Evolutionary conservation across 2,888 invertebrate genomes (phyloP).

Genomic region (Cecidostiba fungosa): DNA sequence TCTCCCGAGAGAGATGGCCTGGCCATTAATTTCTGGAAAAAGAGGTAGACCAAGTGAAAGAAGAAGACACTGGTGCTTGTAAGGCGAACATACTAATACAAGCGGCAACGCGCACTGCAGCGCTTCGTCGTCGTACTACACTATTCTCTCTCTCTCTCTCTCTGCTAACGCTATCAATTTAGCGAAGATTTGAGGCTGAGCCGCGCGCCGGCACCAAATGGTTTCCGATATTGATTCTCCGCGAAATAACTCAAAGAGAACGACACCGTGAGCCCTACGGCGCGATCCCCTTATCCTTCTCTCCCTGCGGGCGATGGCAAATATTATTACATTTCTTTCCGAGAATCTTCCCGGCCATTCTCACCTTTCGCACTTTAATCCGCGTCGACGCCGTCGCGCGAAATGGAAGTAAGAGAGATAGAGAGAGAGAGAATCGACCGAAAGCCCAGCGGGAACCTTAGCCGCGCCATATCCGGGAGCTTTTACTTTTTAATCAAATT

Average conservation of each 20-base stretch:
- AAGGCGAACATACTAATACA: slow-evolving; percentile 25
- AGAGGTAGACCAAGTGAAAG: not conserved
- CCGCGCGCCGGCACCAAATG: slow-evolving; percentile 57
- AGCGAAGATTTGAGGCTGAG: slow-evolving; percentile 63
- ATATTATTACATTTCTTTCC: slow-evolving; percentile 68
- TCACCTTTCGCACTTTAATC: slow-evolving; percentile 48
- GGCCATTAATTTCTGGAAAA: slow-evolving; percentile 21
- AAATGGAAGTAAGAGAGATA: not conserved
- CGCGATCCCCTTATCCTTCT: slow-evolving; percentile 60
- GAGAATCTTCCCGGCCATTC: slow-evolving; percentile 45
- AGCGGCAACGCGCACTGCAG: not conserved
- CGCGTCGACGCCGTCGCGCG: not conserved
- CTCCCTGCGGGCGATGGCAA: slow-evolving; percentile 58
- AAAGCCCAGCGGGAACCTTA: slow-evolving; percentile 13
- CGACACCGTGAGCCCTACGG: slow-evolving; percentile 61
- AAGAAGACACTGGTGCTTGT: not conserved
- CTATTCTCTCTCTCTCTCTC: not conserved
- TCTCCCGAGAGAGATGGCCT: slow-evolving; percentile 24
- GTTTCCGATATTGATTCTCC: slow-evolving; percentile 68
- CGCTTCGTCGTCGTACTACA: not conserved
- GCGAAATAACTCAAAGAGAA: slow-evolving; percentile 66
- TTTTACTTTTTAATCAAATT: slow-evolving; percentile 56
- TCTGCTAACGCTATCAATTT: slow-evolving; percentile 68
- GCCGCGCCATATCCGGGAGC: not conserved
- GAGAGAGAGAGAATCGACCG: not conserved